These are phyloP conservation scores for Dendrolimus punctatus DNA, from an alignment of 1,140 invertebrate genomes.

Conservation along the genomic window DNA sequence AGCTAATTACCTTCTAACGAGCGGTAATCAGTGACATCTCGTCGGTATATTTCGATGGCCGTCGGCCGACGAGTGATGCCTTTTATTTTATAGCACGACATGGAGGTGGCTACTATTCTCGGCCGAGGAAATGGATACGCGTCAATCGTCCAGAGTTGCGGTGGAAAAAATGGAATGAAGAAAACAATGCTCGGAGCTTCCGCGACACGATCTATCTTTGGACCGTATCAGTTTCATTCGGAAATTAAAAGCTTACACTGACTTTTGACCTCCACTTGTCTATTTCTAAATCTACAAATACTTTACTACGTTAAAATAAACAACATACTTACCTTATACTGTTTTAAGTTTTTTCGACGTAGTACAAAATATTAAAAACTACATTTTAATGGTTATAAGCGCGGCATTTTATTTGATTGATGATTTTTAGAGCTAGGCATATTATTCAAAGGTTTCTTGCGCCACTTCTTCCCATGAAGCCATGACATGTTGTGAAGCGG, in stretches of 20 bases:
- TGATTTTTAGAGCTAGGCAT: too few species aligned
- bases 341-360: too few species aligned
- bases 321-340: too few species aligned
- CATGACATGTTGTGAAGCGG: too few species aligned
- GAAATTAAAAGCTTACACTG: constrained; percentile 4
- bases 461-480: too few species aligned
- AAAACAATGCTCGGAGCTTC: constrained; percentile 44
- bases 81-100: constrained; percentile 57
- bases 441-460: too few species aligned
- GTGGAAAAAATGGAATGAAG: constrained; percentile 33
- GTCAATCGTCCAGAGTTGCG: constrained; percentile 42
- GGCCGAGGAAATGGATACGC: constrained; percentile 62
- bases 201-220: constrained; percentile 38
- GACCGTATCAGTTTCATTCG: constrained; percentile 40
- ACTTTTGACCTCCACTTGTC: constrained; percentile 13
- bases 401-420: too few species aligned
- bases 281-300: too few species aligned
- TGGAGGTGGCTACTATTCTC: constrained; percentile 50
- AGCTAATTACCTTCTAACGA: constrained; percentile 66
- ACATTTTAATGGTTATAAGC: too few species aligned
- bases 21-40: constrained; percentile 50
- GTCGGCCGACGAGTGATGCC: constrained; percentile 47
- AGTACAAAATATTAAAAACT: too few species aligned
- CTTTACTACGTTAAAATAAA: too few species aligned
- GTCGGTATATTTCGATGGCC: constrained; percentile 46